phyloP scores from a whole-genome alignment of 2,113 vertebrate species.

The Elephantulus edwardii region DNA sequence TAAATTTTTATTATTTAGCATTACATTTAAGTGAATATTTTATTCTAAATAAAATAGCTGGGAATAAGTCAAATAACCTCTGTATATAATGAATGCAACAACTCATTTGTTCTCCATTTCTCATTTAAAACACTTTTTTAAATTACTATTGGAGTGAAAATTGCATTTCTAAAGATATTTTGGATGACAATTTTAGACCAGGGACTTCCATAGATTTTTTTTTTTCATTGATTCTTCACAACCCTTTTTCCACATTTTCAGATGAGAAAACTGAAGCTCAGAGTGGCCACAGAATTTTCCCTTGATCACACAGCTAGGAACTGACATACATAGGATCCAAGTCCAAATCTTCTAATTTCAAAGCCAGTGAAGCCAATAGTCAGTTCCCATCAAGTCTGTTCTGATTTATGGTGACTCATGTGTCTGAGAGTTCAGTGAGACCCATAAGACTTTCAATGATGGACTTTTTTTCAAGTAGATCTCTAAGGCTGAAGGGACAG shows the following conservation, averaged over 20 bases:
- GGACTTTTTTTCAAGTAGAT: not conserved
- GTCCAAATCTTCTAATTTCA: not conserved
- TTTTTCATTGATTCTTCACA: not conserved
- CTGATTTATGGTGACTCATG: not conserved
- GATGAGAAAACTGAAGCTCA: not conserved
- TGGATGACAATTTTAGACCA: not conserved
- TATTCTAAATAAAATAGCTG: too few species aligned
- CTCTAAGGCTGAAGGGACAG: too few species aligned
- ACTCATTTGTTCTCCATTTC: too few species aligned
- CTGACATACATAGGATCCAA: not conserved
- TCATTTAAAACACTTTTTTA: too few species aligned
- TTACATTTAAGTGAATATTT: too few species aligned
- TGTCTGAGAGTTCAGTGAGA: not conserved
- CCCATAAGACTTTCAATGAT: not conserved
- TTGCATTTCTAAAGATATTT: not conserved
- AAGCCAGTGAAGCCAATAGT: not conserved
- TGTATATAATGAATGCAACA: too few species aligned
- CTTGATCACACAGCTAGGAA: slow-evolving; percentile 1
- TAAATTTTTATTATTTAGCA: too few species aligned
- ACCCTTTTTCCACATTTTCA: slow-evolving; percentile 2
- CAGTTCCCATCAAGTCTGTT: not conserved
- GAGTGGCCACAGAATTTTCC: not conserved
- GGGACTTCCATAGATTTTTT: not conserved
- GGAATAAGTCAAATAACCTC: too few species aligned
- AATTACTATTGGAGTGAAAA: too few species aligned